A percentile compares a stretch with the other conserved stretches of the same genome.
phyloP scores from a whole-genome alignment of 2,888 invertebrate species.

The Chrysolina americana region DNA sequence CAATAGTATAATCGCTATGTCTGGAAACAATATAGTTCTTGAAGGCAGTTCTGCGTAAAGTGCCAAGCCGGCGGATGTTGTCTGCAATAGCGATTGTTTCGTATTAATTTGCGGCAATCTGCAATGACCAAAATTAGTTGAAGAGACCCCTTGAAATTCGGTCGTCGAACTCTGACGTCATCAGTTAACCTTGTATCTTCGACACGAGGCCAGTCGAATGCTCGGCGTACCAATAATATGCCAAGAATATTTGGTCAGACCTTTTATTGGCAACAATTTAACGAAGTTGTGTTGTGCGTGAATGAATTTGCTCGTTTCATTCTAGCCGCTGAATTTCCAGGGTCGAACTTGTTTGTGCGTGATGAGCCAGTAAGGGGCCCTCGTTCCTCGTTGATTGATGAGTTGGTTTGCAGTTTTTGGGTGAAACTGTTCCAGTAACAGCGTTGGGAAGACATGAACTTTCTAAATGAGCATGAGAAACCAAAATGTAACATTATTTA shows the following conservation, averaged over 20 bases:
- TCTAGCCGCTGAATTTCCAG: constrained; percentile 38
- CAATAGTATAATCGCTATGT: constrained; percentile 54
- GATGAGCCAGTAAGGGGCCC: not conserved
- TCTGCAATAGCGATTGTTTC: constrained; percentile 54
- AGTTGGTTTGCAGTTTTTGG: too few relatives aligned
- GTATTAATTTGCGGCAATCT: constrained; percentile 58
- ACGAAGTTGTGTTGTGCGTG: constrained; percentile 53
- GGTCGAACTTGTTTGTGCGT: constrained; percentile 28
- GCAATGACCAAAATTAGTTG: constrained; percentile 56
- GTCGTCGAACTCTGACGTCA: constrained; percentile 64
- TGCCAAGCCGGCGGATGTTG: constrained; percentile 53
- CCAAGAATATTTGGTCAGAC: constrained; percentile 52
- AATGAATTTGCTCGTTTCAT: constrained; percentile 55
- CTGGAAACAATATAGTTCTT: constrained; percentile 48
- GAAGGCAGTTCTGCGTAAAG: constrained; percentile 47
- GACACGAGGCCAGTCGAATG: constrained; percentile 52
- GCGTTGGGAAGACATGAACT: too few relatives aligned
- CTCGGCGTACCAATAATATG: constrained; percentile 55
- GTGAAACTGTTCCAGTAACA: too few relatives aligned
- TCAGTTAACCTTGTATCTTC: constrained; percentile 58
- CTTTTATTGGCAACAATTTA: constrained; percentile 59
- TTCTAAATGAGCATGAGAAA: too few relatives aligned
- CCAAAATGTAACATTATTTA: too few relatives aligned
- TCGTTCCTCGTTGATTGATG: too few relatives aligned
- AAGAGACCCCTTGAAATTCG: constrained; percentile 57